Percentiles rank a stretch among this genome's conserved stretches.
Conservation (phyloP, 2,113 vertebrate genomes). For the Bagarius yarrelli region DNA sequence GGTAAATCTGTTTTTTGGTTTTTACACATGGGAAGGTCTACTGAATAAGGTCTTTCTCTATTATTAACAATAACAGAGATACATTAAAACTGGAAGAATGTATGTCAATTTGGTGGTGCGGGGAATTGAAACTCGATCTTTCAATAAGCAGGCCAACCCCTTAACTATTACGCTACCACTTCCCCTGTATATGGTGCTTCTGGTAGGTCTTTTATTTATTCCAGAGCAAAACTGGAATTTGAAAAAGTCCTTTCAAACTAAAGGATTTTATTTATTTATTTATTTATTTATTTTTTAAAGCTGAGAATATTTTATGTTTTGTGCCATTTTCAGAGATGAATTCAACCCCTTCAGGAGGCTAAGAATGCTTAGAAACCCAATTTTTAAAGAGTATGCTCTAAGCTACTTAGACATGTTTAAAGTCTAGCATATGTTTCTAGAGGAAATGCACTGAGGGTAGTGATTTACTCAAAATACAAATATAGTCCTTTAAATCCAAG, state of each 20-base stretch:
- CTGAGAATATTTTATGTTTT: background rate
- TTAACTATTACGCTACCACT: no score
- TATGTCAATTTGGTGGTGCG: no score
- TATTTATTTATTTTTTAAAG: no score
- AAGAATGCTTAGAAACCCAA: background rate
- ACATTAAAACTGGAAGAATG: background rate
- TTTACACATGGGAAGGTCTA: background rate
- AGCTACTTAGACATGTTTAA: background rate
- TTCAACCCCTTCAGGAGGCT: background rate
- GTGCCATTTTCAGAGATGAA: background rate
- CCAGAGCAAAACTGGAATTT: background rate
- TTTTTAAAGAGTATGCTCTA: background rate
- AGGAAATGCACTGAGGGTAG: background rate
- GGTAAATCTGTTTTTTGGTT: background rate
- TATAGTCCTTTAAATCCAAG: background rate
- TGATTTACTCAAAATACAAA: background rate
- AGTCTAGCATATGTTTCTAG: background rate
- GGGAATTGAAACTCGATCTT: no score
- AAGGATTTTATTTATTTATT: background rate
- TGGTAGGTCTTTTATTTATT: background rate
- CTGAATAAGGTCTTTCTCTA: background rate
- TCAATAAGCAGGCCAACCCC: no score
- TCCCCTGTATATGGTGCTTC: background rate
- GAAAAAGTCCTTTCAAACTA: background rate
- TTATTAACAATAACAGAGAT: background rate